Percentiles rank a stretch among this genome's conserved stretches.
These are phyloP conservation scores for Coleophora flavipennella DNA, from an alignment of 2,888 invertebrate genomes.

Conservation along the genomic window DNA sequence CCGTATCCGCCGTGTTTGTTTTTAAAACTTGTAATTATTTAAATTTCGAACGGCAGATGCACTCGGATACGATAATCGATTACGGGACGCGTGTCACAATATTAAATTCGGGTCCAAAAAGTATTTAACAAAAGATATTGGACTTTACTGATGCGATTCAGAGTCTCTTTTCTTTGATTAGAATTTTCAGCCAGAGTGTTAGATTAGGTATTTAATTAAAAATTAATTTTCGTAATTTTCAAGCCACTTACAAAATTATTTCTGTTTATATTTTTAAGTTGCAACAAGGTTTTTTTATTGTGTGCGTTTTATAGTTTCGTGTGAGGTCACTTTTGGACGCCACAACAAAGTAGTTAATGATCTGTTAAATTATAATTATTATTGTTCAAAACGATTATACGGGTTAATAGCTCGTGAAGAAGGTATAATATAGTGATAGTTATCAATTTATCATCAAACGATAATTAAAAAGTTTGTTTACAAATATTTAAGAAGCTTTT, in stretches of 20 bases:
- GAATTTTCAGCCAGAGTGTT: too few species aligned
- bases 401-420: conserved; percentile 35
- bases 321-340: conserved; percentile 2
- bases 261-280: too few species aligned
- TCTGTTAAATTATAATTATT: conserved; percentile 31
- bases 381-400: conserved; percentile 29
- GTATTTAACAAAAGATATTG: too few species aligned
- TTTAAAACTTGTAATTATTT: conserved; percentile 57
- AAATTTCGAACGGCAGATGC: conserved; percentile 66
- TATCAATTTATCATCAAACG: background rate
- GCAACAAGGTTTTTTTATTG: too few species aligned
- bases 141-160: too few species aligned
- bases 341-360: conserved; percentile 34
- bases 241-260: too few species aligned
- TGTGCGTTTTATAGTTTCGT: background rate
- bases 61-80: conserved; percentile 45
- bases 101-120: too few species aligned
- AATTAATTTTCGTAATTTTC: too few species aligned
- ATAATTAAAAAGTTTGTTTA: conserved; percentile 1
- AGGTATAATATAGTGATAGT: background rate
- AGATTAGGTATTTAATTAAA: too few species aligned
- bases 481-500: too few species aligned
- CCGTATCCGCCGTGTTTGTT: conserved; percentile 36
- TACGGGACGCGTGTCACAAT: conserved; percentile 15
- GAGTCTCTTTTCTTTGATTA: too few species aligned